Percentiles rank a stretch among this genome's conserved stretches.
phyloP scores from a whole-genome alignment of 2,113 vertebrate genomes.

The Pluvianellus socialis region DNA sequence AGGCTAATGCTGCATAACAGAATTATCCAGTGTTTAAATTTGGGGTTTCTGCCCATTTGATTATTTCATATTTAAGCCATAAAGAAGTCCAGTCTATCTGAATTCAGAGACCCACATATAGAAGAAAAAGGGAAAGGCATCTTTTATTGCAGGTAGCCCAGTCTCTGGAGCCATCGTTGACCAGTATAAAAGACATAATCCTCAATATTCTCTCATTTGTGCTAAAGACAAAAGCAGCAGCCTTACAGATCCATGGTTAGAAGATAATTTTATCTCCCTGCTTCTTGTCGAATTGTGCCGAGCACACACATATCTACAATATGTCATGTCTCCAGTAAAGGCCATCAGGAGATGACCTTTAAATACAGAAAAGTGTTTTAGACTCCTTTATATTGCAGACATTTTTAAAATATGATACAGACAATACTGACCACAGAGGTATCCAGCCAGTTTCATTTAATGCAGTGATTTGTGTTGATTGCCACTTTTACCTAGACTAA shows the following conservation, averaged over 20 bases:
- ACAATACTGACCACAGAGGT: background rate
- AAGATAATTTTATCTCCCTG: background rate
- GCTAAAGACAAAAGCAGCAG: background rate
- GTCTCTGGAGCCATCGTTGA: background rate
- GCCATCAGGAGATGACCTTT: background rate
- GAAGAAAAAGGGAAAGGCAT: background rate
- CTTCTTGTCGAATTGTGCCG: rapidly evolving
- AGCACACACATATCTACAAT: background rate
- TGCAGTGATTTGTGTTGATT: background rate
- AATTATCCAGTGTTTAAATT: background rate
- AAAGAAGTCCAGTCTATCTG: background rate
- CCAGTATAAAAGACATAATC: background rate
- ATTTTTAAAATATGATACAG: background rate
- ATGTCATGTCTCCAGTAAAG: background rate
- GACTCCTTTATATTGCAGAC: background rate
- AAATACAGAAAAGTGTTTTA: background rate
- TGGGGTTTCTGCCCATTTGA: background rate
- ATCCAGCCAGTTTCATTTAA: background rate
- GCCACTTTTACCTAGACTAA: background rate
- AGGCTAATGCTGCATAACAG: background rate
- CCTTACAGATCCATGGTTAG: background rate
- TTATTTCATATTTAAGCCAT: background rate
- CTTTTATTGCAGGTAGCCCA: background rate
- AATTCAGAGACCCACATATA: background rate
- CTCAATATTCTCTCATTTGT: background rate